Conservation (phyloP, 2,888 invertebrate genomes). For the Idaea straminata region DNA sequence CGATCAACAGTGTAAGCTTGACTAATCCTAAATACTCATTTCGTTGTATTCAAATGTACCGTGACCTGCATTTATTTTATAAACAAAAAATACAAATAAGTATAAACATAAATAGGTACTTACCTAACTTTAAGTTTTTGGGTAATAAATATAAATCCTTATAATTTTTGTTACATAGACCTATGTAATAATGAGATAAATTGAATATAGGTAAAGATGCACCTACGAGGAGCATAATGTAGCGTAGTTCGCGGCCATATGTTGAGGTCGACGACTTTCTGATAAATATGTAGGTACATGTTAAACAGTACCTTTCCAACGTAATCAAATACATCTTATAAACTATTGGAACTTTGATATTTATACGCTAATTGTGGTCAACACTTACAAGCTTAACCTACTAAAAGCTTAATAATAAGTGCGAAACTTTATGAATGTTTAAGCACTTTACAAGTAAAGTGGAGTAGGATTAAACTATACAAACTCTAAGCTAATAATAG, state of each 20-base stretch:
- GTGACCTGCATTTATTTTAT: neutral
- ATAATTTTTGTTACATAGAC: constrained; percentile 5
- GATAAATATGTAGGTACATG: constrained; percentile 55
- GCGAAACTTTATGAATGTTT: neutral
- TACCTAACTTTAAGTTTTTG: too few species aligned
- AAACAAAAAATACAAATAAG: neutral
- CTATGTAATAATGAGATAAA: constrained; percentile 4
- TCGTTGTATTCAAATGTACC: constrained; percentile 36
- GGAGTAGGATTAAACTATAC: neutral
- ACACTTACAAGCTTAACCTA: neutral
- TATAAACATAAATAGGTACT: neutral
- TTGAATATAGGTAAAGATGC: constrained; percentile 6
- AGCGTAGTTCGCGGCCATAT: constrained; percentile 39
- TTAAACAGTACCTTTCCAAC: constrained; percentile 23
- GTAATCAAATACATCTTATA: constrained; percentile 20
- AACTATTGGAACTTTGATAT: neutral
- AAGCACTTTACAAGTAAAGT: too few species aligned
- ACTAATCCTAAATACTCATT: constrained; percentile 61
- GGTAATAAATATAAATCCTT: too few species aligned
- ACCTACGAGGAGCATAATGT: constrained; percentile 11
- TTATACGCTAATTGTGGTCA: neutral
- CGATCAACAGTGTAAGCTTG: constrained; percentile 73
- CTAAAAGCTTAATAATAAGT: too few species aligned
- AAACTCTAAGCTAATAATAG: neutral
- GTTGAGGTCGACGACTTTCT: constrained; percentile 65